Base-by-base conservation (phyloP, 1,140 invertebrate species). In the Goniozus legneri region DNA sequence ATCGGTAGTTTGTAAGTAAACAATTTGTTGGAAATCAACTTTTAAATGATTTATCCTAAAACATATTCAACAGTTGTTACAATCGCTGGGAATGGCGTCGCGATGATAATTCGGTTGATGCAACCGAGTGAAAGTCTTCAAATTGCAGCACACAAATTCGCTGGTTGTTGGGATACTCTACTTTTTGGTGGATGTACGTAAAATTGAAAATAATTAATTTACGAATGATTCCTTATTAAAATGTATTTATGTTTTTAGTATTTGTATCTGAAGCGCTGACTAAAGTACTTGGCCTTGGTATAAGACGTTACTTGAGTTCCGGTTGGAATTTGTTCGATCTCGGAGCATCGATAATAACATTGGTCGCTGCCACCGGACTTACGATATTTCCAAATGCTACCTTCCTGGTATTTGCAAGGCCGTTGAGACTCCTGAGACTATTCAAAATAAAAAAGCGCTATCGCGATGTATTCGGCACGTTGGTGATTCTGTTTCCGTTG, bases 251-350 rank as follows among this genome's bases (percentile, higher is more conserved):
- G 62, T 61, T 79, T 79, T 31, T 73, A 91, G 89, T 89, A 51
- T 92, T 90, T 69, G 76, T 83, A 6, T 32, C 84, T 1, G 90
- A 92, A 77, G 85, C 85, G n/a, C 64, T 82, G 1, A 63, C 89
- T 1, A 88, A 90, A 63, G 82, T 91, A 32, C 74, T 89, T 52
- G 89, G 84, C 6, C 74, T 87, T 32, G 91, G 91, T 15, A 75
- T 85, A 35, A 60, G 62, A 8, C 79, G 80, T 50, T 93, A 93
- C 62, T 81, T 92, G 27, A 81, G 82, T 46, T 88, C 85, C 34
- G 89, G 89, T 8, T 95, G 92, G 92, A 93, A 95, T 71, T 77
- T 88, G 13, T 93, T 89, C 73, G 91, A 94, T 67, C 78, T 92
- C 31, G 75, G 82, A 21, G 87, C 89, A 3, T 88, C 88, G 1